Conservation (phyloP, 2,113 vertebrate genomes). For the Scalopus aquaticus region DNA sequence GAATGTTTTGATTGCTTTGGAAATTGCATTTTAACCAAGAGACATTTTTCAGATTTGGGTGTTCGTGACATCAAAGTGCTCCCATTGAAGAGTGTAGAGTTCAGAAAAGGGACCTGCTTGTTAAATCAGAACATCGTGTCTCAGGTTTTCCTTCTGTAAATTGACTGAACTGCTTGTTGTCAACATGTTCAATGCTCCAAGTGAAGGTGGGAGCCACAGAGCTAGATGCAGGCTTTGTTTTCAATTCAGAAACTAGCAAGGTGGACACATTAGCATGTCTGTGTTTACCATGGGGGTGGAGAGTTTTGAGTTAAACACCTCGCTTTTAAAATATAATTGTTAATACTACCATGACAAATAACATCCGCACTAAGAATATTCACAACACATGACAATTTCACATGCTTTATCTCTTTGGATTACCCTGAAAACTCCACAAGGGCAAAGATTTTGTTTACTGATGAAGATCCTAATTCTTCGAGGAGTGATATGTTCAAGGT, state of each 20-base stretch:
- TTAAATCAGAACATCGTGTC: too few relatives aligned
- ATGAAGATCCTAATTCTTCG: not conserved
- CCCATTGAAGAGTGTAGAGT: rapidly evolving
- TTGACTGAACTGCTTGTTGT: not conserved
- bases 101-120: too few relatives aligned
- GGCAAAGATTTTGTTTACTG: not conserved
- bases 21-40: not conserved
- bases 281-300: not conserved
- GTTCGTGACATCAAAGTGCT: not conserved
- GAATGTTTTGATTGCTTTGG: not conserved
- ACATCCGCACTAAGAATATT: not conserved
- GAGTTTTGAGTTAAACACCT: not conserved
- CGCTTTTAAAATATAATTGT: not conserved
- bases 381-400: not conserved
- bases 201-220: not conserved
- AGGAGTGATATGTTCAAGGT: not conserved
- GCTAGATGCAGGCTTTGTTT: not conserved
- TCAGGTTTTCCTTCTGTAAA: not conserved
- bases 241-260: not conserved
- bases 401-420: not conserved
- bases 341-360: not conserved
- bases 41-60: not conserved
- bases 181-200: too few relatives aligned
- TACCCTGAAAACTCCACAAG: not conserved
- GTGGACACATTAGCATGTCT: not conserved